Evolutionary conservation across 2,888 invertebrate genomes (phyloP).

Genomic region (Xestia c-nigrum): DNA sequence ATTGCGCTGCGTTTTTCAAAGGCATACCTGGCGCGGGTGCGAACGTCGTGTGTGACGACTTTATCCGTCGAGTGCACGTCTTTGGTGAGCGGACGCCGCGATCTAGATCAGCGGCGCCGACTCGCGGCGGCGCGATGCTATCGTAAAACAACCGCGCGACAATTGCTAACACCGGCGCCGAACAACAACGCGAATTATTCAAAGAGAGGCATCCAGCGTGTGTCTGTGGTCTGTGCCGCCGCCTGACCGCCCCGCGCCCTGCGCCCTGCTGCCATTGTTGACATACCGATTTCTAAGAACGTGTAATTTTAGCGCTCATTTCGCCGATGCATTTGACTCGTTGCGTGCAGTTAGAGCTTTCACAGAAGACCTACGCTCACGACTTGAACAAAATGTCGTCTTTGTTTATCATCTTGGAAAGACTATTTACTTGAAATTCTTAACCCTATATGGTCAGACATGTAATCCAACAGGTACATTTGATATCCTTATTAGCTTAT

Average conservation of each 20-base stretch:
- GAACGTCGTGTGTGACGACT: slow-evolving; percentile 85
- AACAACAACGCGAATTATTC: slow-evolving; percentile 86
- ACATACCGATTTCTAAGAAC: slow-evolving; percentile 67
- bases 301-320: slow-evolving; percentile 54
- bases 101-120: slow-evolving; percentile 88
- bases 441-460: slow-evolving; percentile 59
- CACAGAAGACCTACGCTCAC: slow-evolving; percentile 21
- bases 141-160: slow-evolving; percentile 86
- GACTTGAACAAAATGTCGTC: slow-evolving; percentile 32
- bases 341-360: slow-evolving; percentile 29
- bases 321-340: slow-evolving; percentile 30
- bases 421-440: slow-evolving; percentile 43
- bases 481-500: slow-evolving; percentile 68
- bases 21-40: slow-evolving; percentile 83
- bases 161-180: slow-evolving; percentile 88
- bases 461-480: slow-evolving; percentile 62
- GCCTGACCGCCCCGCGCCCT: slow-evolving; percentile 62
- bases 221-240: slow-evolving; percentile 65
- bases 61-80: slow-evolving; percentile 87
- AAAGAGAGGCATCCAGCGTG: slow-evolving; percentile 74
- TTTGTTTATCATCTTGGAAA: slow-evolving; percentile 41
- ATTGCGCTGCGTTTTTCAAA: slow-evolving; percentile 82
- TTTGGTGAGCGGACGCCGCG: slow-evolving; percentile 85
- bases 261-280: slow-evolving; percentile 68
- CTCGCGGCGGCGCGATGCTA: slow-evolving; percentile 84